Conservation (phyloP, 2,113 vertebrate species). For the Petromus typicus region DNA sequence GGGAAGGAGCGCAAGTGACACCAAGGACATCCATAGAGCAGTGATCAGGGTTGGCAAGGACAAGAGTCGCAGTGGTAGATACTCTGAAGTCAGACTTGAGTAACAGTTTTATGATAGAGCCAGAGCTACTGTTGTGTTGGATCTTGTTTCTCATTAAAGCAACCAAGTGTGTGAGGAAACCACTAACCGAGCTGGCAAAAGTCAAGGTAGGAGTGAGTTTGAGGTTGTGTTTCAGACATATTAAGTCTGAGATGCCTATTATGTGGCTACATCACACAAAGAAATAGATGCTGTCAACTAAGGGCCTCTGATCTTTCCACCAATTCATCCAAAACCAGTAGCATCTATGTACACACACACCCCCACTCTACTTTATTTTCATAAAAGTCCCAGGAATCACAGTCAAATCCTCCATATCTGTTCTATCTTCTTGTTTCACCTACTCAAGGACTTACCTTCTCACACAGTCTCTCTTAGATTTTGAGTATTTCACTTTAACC, state of each 20-base stretch:
- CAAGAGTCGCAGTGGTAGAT: not conserved
- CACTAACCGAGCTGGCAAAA: not conserved
- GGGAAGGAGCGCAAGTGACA: not conserved
- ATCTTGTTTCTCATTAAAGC: not conserved
- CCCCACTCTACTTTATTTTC: too few relatives aligned
- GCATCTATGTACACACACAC: not conserved
- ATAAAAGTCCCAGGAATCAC: not conserved
- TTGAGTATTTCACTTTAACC: not conserved
- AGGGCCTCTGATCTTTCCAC: not conserved
- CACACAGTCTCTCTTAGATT: not conserved
- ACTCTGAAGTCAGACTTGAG: not conserved
- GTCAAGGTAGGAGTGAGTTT: not conserved
- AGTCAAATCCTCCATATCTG: not conserved
- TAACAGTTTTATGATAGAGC: not conserved
- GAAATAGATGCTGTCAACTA: not conserved
- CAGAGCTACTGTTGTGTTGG: not conserved
- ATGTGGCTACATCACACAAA: not conserved
- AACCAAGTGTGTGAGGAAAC: not conserved
- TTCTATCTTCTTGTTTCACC: not conserved
- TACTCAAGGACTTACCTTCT: not conserved
- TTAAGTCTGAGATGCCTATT: not conserved
- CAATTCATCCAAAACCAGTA: not conserved
- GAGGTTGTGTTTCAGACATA: not conserved
- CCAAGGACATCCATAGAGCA: not conserved
- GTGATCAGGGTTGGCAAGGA: not conserved